phyloP scores from a whole-genome alignment of 2,797 vertebrate genomes.

The Stomatorhinus walkeri region DNA sequence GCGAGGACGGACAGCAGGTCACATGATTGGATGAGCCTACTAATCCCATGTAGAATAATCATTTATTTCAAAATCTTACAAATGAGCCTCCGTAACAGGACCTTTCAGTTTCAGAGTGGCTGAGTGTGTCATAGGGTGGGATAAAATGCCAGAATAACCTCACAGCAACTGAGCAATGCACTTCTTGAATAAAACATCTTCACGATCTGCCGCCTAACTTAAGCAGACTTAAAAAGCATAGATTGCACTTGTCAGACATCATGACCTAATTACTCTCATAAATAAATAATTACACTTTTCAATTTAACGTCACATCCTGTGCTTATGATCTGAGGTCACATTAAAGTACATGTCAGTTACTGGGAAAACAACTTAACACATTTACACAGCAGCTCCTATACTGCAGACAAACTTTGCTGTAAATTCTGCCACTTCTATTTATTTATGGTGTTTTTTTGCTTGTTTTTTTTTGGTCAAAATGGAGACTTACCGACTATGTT shows the following conservation, averaged over 20 bases:
- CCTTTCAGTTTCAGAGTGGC: not conserved
- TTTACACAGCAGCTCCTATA: slow-evolving; percentile 38
- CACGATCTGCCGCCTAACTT: slow-evolving; percentile 62
- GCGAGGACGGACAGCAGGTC: not conserved
- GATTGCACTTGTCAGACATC: slow-evolving; percentile 72
- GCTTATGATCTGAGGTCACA: slow-evolving; percentile 66
- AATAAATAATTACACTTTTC: slow-evolving; percentile 77
- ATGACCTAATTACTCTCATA: slow-evolving; percentile 77
- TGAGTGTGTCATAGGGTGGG: slow-evolving; percentile 21
- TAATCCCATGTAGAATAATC: slow-evolving; percentile 9
- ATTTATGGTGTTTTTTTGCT: not conserved
- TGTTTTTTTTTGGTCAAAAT: not conserved
- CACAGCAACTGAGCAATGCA: slow-evolving; percentile 41
- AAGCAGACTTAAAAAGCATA: slow-evolving; percentile 62
- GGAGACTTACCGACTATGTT: slow-evolving; percentile 23
- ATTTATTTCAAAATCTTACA: slow-evolving; percentile 21
- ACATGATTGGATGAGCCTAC: not conserved
- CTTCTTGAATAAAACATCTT: slow-evolving; percentile 74
- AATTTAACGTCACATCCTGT: slow-evolving; percentile 73
- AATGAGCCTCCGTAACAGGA: not conserved
- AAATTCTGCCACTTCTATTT: not conserved
- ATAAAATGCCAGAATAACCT: slow-evolving; percentile 34
- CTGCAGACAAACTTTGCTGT: not conserved
- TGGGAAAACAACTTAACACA: slow-evolving; percentile 62
- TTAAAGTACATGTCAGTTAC: slow-evolving; percentile 71